Base-by-base conservation (phyloP, 2,113 vertebrate species). In the Origma solitaria region DNA sequence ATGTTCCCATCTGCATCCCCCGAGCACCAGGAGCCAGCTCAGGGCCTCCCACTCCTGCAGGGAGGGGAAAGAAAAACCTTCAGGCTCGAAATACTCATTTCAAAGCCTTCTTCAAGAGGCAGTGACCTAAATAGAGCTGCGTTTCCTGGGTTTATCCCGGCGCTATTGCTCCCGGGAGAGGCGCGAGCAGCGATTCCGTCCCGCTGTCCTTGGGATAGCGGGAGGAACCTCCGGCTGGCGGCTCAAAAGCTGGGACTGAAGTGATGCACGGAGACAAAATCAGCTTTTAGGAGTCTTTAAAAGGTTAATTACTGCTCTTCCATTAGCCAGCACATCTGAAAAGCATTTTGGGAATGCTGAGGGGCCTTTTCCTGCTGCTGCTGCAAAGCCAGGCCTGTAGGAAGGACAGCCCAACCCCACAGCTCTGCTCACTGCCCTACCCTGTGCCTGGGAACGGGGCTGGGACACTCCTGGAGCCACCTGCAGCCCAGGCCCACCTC, bases 91-190 rank as follows among this genome's bases (percentile, higher is more conserved):
- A 87, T 64, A 40, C 73, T 94, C 91, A 71, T 86, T 50, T 88
- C 84, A 53, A 94, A 96, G 42, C 11, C 75, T 95, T 85, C 73
- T 88, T 56, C 91, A 82, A n/a, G 62, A 90, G 82, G 12, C 82
- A 72, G 82, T 93, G 89, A 90, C 88, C 94, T 82, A 87, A 95
- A 84, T 89, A 92, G 93, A 93, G 88, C 90, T 44, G 57, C 31
- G 16, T 54, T 66, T 37, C 64, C 83, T 35, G 68, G 35, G 10
- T 77, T 86, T 76, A 30, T 25, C 69, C 72, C 7, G 16, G 1
- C 8, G 65, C 28, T 51, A 1, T 22, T 62, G 64, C 93, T 40
- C 50, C 91, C 11, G 2, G 92, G 94, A 37, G 94, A 81, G 15
- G 68, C 0, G 27, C 6, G 42, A 64, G 40, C 44, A 15, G 54